These are phyloP conservation scores for Alviniconcha marisindica DNA, from an alignment of 1,140 invertebrate genomes.

Conservation along the genomic window DNA sequence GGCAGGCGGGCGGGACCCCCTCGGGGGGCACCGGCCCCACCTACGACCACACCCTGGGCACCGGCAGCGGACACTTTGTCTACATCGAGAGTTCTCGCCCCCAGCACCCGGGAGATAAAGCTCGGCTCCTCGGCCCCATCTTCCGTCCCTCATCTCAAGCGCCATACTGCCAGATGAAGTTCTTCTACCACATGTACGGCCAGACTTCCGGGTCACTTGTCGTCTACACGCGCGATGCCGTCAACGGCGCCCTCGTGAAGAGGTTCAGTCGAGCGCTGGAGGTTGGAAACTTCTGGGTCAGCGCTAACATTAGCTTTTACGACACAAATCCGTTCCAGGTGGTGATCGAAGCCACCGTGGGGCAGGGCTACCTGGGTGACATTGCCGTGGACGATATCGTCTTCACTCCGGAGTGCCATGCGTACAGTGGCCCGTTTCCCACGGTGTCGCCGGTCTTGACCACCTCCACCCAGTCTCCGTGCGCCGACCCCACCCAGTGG, in stretches of 20 bases:
- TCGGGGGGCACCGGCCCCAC: slow-evolving; percentile 63
- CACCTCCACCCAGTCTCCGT: slow-evolving; percentile 56
- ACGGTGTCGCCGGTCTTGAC: slow-evolving; percentile 48
- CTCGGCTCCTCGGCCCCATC: slow-evolving; percentile 79
- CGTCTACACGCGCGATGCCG: slow-evolving; percentile 58
- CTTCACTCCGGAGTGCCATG: slow-evolving; percentile 68
- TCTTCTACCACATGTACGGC: slow-evolving; percentile 89
- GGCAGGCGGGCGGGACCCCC: slow-evolving; percentile 55
- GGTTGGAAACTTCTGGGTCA: slow-evolving; percentile 58
- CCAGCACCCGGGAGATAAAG: slow-evolving; percentile 82
- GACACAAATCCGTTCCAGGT: slow-evolving; percentile 62
- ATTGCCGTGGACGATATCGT: slow-evolving; percentile 74
- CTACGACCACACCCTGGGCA: slow-evolving; percentile 69
- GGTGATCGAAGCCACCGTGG: slow-evolving; percentile 64
- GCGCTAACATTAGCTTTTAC: slow-evolving; percentile 55
- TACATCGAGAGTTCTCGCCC: slow-evolving; percentile 85
- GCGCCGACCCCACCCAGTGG: slow-evolving; percentile 63
- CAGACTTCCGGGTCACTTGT: slow-evolving; percentile 60
- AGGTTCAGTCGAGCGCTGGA: slow-evolving; percentile 45
- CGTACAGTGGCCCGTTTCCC: slow-evolving; percentile 34
- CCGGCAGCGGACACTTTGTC: slow-evolving; percentile 83
- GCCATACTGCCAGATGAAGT: slow-evolving; percentile 71
- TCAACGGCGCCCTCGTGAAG: slow-evolving; percentile 47
- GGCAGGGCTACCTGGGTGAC: slow-evolving; percentile 62
- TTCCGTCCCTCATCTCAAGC: slow-evolving; percentile 48